These are phyloP conservation scores for Dicrostonyx torquatus DNA, from an alignment of 2,797 vertebrate species.

Conservation along the genomic window DNA sequence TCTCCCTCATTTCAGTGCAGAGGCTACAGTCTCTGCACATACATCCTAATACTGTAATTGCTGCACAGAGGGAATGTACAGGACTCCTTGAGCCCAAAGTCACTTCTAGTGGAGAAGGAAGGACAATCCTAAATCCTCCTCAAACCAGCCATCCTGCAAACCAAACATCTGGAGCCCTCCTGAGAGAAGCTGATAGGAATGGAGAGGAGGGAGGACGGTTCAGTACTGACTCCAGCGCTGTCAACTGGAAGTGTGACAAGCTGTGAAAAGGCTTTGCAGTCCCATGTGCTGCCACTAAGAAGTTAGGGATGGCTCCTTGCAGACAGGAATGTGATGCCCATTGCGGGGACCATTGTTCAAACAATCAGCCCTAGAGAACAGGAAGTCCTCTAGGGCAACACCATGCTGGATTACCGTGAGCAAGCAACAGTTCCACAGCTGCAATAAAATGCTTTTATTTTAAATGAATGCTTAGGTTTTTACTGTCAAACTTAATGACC, in stretches of 20 bases:
- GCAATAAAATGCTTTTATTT: not conserved
- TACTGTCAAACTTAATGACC: not conserved
- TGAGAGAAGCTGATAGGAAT: not conserved
- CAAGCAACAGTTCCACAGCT: not conserved
- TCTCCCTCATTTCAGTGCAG: not conserved
- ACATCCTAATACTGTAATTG: not conserved
- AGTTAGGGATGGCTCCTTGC: not conserved
- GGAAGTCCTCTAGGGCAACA: not conserved
- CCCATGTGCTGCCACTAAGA: accelerated
- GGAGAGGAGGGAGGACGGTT: not conserved
- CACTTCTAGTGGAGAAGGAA: not conserved
- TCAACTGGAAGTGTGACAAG: not conserved
- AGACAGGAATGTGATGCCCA: not conserved
- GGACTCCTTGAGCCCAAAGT: not conserved
- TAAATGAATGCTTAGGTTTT: not conserved
- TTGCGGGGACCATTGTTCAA: not conserved
- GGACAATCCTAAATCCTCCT: not conserved
- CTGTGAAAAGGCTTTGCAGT: not conserved
- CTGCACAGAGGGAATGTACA: not conserved
- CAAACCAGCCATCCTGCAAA: not conserved
- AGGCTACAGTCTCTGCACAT: not conserved
- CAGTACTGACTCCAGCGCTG: not conserved
- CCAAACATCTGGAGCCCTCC: not conserved
- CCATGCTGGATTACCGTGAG: no score
- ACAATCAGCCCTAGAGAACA: not conserved